A percentile compares a stretch with the other conserved stretches of the same genome.
Evolutionary conservation across 2,113 vertebrate genomes (phyloP).

Genomic region (Leiothrix lutea): DNA sequence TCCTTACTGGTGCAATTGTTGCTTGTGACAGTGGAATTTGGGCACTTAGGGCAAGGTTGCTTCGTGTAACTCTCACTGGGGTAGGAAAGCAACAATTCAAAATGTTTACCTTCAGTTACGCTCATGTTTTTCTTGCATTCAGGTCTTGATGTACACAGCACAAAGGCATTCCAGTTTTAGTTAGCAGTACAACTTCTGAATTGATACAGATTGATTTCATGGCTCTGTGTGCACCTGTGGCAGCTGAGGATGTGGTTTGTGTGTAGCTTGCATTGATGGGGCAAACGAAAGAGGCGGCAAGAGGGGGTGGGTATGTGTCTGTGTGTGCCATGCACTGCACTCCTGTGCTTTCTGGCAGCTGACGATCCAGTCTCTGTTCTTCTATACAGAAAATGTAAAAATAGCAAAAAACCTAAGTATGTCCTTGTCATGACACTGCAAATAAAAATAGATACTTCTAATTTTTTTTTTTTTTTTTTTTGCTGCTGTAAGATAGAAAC

Average conservation of each 20-base stretch:
- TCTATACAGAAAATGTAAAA: not conserved
- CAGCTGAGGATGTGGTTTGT: slow-evolving; percentile 10
- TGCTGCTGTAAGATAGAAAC: not conserved
- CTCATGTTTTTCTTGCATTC: not conserved
- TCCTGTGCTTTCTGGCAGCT: not conserved
- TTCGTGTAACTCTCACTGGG: not conserved
- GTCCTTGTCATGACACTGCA: not conserved
- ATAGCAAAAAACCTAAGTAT: not conserved
- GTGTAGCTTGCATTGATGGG: not conserved
- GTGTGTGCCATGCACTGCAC: not conserved
- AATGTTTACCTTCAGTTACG: slow-evolving; percentile 18
- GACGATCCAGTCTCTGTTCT: not conserved
- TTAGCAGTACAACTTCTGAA: not conserved
- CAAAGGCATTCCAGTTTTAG: not conserved
- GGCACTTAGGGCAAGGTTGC: not conserved
- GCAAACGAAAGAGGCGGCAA: not conserved
- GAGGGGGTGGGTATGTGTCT: not conserved
- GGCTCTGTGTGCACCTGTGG: not conserved
- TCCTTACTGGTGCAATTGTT: not conserved
- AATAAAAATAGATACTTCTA: not conserved
- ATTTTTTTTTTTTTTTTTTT: not conserved
- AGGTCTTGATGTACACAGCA: not conserved
- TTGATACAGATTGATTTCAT: not conserved
- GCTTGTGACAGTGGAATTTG: not conserved
- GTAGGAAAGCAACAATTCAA: not conserved